These are phyloP conservation scores for Alauda arvensis DNA, from an alignment of 2,797 vertebrate genomes.

Conservation along the genomic window DNA sequence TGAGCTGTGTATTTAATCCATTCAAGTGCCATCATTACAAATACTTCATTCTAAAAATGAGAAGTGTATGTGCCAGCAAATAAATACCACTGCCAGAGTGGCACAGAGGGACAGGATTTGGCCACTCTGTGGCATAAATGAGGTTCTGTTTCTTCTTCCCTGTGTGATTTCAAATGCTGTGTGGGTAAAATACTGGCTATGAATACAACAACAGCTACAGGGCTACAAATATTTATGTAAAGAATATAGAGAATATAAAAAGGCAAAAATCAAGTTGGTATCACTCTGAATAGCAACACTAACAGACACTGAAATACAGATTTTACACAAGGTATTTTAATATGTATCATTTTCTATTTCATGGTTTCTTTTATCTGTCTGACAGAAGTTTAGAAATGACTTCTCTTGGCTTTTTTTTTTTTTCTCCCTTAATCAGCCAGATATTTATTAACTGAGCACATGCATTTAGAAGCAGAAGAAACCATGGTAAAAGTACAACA, in stretches of 20 bases:
- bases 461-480: background rate
- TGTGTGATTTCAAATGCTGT: fast-evolving
- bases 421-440: background rate
- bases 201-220: background rate
- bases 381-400: background rate
- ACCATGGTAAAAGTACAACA: background rate
- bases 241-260: background rate
- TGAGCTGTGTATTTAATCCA: background rate
- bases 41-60: background rate
- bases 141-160: background rate
- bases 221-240: background rate
- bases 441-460: background rate
- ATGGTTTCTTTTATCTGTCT: background rate
- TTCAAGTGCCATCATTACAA: background rate
- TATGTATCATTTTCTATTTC: background rate
- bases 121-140: background rate
- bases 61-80: background rate
- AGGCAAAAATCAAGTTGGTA: background rate
- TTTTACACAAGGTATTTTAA: background rate
- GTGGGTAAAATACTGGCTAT: background rate
- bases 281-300: background rate
- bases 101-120: background rate
- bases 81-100: background rate
- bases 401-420: background rate
- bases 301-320: background rate